These are phyloP conservation scores for Menidia beryllina DNA, from an alignment of 2,113 vertebrate genomes.

Conservation along the genomic window DNA sequence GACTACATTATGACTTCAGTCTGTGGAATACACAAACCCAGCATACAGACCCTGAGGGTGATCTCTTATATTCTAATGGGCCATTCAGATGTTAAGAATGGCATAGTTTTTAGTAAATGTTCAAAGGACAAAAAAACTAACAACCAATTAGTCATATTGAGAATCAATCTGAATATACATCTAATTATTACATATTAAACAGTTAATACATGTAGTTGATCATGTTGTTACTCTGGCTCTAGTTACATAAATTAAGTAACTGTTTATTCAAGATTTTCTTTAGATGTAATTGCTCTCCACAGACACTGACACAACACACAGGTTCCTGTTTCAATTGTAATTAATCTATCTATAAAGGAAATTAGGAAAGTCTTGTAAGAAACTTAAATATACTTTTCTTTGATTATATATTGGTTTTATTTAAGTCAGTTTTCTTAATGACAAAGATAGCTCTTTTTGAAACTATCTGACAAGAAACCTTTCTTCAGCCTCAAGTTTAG, in stretches of 20 bases:
- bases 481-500: conserved; percentile 17
- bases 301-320: not conserved
- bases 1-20: conserved; percentile 38
- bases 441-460: conserved; percentile 11
- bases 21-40: conserved; percentile 82
- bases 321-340: conserved; percentile 14
- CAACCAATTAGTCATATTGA: conserved; percentile 60
- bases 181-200: not conserved
- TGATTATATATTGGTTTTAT: not conserved
- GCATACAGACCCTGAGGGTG: conserved; percentile 69
- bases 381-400: not conserved
- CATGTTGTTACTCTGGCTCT: conserved; percentile 3
- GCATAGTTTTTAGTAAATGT: conserved; percentile 73
- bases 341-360: conserved; percentile 22
- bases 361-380: conserved; percentile 2
- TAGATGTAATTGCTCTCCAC: conserved; percentile 10
- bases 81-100: conserved; percentile 85
- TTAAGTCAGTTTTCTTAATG: not conserved
- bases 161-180: conserved; percentile 19
- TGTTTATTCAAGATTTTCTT: conserved; percentile 2
- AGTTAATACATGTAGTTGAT: not conserved
- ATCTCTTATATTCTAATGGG: conserved; percentile 76
- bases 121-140: conserved; percentile 26
- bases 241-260: not conserved
- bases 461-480: not conserved